Evolutionary conservation across 2,797 vertebrate genomes (phyloP).

Genomic region (Rhinophrynus dorsalis): DNA sequence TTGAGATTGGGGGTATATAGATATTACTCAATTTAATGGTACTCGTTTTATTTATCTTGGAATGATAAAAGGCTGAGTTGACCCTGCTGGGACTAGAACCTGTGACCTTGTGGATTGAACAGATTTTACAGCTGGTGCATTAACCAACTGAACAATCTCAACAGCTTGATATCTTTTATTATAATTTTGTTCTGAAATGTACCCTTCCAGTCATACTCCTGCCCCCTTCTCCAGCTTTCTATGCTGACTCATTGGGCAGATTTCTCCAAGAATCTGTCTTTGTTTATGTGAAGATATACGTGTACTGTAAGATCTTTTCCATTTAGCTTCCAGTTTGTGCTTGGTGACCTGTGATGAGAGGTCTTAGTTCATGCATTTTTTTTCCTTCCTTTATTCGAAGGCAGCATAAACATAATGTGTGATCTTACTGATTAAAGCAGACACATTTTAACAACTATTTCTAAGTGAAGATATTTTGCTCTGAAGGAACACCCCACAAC

Average conservation of each 20-base stretch:
- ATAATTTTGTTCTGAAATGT: slow-evolving; percentile 4
- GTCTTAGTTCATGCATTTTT: slow-evolving; percentile 19
- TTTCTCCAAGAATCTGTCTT: slow-evolving; percentile 12
- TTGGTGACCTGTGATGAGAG: slow-evolving; percentile 10
- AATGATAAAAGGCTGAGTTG: no score
- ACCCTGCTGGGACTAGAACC: no score
- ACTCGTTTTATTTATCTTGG: no score
- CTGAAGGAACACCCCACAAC: no score
- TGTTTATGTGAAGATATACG: slow-evolving; percentile 12
- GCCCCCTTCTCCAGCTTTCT: neutral
- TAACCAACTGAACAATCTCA: no score
- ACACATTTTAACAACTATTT: no score
- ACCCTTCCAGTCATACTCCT: neutral
- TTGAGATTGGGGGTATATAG: no score
- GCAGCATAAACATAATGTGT: neutral
- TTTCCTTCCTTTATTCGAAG: neutral
- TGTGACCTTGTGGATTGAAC: no score
- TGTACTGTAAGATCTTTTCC: slow-evolving; percentile 6
- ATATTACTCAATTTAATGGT: no score
- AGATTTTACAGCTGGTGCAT: no score
- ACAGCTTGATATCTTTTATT: slow-evolving; percentile 11
- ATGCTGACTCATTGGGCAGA: neutral
- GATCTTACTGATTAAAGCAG: slow-evolving; percentile 28
- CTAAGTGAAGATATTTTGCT: no score
- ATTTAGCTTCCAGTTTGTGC: slow-evolving; percentile 25